Base-by-base conservation (phyloP, 2,888 invertebrate genomes). In the Saturnia japonica region DNA sequence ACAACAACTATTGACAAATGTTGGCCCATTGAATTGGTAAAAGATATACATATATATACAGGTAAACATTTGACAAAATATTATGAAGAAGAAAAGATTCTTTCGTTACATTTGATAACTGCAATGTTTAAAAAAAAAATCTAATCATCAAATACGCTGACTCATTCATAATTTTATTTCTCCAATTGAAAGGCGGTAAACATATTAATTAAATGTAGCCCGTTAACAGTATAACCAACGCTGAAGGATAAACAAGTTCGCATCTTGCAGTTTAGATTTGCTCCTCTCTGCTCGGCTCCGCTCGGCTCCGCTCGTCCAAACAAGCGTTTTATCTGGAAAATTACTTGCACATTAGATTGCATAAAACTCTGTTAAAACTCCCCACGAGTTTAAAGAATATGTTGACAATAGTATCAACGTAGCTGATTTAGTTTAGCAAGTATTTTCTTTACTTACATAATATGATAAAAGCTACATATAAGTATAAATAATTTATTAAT, bases 241-340 rank as follows among this genome's bases (percentile, higher is more conserved):
- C 25, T 40, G 1, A n/a, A 64, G 28, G 45, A 34, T 69, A 62
- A 64, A 69, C 57, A 54, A 47, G 40, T 54, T 66, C 25, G 70
- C 67, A 54, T 47, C 40, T 70, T 70, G 42, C 67, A 70, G 70
- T 25, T 42, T 22, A 43, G 66, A 57, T 70, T 67, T 14, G 54
- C 54, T 70, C 66, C 45, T 45, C 34, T 69, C 67, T 25, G 54
- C 43, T 19, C 51, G 43, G 62, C 34, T 69, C 67, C 42, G 54
- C 43, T 19, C 51, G 43, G 62, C 34, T 69, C 67, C 42, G 54
- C 43, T 19, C 51, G 43, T 25, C 25, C 40, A 40, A 51, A 34
- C 68, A 51, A 68, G 66, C 68, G 60, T 66, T 66, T 70, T 67
- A 67, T 70, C 64, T 64, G 40, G 40, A 40, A 25, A 40, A 64